These are phyloP conservation scores for Cynopterus sphinx DNA, from an alignment of 2,797 vertebrate species.

Conservation along the genomic window DNA sequence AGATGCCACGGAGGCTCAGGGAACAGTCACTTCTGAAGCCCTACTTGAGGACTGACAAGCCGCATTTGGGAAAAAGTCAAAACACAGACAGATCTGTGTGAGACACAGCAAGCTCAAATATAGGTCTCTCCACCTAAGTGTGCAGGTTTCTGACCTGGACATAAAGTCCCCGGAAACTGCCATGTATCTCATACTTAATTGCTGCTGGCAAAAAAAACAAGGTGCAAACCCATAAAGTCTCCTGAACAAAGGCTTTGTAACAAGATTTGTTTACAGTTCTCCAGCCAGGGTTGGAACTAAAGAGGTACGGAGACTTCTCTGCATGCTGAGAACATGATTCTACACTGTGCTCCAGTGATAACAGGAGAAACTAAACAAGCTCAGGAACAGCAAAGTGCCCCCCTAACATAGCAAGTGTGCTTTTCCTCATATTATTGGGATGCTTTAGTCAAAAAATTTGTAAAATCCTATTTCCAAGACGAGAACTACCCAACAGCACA, in stretches of 20 bases:
- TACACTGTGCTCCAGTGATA: not conserved
- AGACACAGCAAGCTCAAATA: not conserved
- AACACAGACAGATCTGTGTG: not conserved
- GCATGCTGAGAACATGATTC: rapidly evolving
- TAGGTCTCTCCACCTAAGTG: not conserved
- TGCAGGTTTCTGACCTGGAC: not conserved
- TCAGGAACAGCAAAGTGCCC: not conserved
- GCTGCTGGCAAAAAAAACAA: not conserved
- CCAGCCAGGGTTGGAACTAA: not conserved
- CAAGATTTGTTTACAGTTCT: not conserved
- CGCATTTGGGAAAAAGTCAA: not conserved
- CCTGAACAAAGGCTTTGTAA: not conserved
- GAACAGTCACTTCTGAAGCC: not conserved
- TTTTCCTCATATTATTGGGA: not conserved
- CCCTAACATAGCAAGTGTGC: not conserved
- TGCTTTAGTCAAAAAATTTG: not conserved
- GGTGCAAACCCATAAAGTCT: not conserved
- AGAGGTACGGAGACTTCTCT: not conserved
- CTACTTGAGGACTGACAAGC: not conserved
- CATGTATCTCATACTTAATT: not conserved
- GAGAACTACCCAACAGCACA: not conserved
- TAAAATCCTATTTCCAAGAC: not conserved
- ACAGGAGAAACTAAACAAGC: not conserved
- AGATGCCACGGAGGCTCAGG: not conserved
- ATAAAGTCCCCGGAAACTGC: not conserved